Evolutionary conservation across 2,888 invertebrate genomes (phyloP).

Genomic region (Parnassius smintheus): DNA sequence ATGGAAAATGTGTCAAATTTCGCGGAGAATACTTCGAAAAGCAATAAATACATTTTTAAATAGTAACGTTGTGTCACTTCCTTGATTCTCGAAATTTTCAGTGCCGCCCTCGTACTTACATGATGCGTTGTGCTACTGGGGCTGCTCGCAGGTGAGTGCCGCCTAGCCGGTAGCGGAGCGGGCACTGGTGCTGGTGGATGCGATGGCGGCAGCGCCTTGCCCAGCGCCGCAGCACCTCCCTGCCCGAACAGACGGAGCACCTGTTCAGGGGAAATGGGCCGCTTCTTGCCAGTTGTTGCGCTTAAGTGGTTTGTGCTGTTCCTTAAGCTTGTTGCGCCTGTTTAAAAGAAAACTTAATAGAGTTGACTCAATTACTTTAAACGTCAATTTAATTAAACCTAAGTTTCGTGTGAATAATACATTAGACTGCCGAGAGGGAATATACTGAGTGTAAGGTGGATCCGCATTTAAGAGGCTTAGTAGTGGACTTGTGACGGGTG

Average conservation of each 20-base stretch:
- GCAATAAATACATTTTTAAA: no score
- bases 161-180: slow-evolving; percentile 70
- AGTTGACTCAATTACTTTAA: not conserved
- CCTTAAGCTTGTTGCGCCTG: slow-evolving; percentile 65
- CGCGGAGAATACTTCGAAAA: no score
- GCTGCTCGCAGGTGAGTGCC: slow-evolving; percentile 87
- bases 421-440: no score
- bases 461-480: no score
- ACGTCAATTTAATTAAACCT: not conserved
- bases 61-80: no score
- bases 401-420: no score
- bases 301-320: slow-evolving; percentile 79
- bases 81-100: no score
- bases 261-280: slow-evolving; percentile 93
- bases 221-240: slow-evolving; percentile 72
- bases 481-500: no score
- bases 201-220: slow-evolving; percentile 72
- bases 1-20: no score
- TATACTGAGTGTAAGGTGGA: no score
- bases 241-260: slow-evolving; percentile 84
- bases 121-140: slow-evolving; percentile 90
- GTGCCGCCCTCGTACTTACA: no score
- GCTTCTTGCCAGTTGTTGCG: slow-evolving; percentile 85
- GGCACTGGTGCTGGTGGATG: slow-evolving; percentile 74
- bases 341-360: slow-evolving; percentile 14